phyloP scores from a whole-genome alignment of 2,888 invertebrate genomes.

The Pristionchus maxplancki region DNA sequence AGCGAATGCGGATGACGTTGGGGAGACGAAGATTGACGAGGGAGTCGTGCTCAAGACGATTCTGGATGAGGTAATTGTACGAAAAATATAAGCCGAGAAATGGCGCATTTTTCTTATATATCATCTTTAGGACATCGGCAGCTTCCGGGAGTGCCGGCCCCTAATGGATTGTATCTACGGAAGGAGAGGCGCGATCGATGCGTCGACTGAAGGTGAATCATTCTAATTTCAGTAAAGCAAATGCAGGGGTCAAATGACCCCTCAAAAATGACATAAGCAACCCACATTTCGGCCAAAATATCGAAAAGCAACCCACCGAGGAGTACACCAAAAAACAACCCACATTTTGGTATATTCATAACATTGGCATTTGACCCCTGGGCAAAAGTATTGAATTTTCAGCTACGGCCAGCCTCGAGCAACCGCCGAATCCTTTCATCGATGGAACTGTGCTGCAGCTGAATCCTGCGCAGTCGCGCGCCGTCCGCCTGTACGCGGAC shows the following conservation, averaged over 20 bases:
- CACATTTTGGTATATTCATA: too few species aligned
- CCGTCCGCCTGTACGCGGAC: slow-evolving; percentile 3
- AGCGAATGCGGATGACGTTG: background rate
- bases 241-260: too few species aligned
- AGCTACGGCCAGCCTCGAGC: background rate
- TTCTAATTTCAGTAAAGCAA: too few species aligned
- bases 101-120: background rate
- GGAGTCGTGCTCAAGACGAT: background rate
- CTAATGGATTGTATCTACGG: background rate
- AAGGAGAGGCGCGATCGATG: background rate
- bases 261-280: too few species aligned
- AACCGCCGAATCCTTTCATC: background rate
- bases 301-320: too few species aligned
- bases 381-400: background rate
- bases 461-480: background rate
- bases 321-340: too few species aligned
- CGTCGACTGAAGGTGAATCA: background rate
- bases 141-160: background rate
- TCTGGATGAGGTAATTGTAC: background rate
- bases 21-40: slow-evolving; percentile 12
- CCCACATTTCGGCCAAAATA: too few species aligned
- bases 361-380: too few species aligned
- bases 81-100: background rate
- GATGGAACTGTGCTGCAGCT: background rate
- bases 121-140: background rate